Conservation (phyloP, 2,888 invertebrate genomes). For the Thecophora atra region DNA sequence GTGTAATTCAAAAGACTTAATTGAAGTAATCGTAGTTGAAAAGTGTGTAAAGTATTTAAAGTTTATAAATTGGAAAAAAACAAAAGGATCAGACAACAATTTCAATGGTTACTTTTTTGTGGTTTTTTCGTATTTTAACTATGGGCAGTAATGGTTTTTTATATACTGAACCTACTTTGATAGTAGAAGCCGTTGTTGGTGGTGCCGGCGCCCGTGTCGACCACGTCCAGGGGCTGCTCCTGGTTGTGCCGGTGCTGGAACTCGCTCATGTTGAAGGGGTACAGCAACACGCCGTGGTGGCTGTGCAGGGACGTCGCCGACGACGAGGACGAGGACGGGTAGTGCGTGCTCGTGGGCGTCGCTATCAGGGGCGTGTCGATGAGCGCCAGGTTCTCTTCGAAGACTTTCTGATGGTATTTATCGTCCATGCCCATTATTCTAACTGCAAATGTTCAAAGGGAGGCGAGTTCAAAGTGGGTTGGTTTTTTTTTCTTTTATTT, state of each 20-base stretch:
- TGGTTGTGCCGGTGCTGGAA: slow-evolving; percentile 51
- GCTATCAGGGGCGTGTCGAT: slow-evolving; percentile 66
- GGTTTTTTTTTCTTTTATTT: neutral
- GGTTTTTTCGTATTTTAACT: too few species aligned
- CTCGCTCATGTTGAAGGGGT: slow-evolving; percentile 61
- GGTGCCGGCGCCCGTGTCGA: slow-evolving; percentile 58
- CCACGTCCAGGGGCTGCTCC: slow-evolving; percentile 59
- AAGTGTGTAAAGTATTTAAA: too few species aligned
- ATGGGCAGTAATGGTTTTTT: neutral
- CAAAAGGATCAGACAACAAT: too few species aligned
- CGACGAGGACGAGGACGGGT: slow-evolving; percentile 50
- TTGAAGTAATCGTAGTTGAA: too few species aligned
- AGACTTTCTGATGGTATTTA: slow-evolving; percentile 65
- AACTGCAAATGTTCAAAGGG: slow-evolving; percentile 63
- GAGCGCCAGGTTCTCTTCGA: slow-evolving; percentile 66
- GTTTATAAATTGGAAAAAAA: too few species aligned
- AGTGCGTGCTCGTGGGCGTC: slow-evolving; percentile 58
- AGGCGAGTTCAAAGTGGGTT: slow-evolving; percentile 47
- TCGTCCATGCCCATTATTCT: slow-evolving; percentile 68
- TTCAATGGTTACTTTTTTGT: too few species aligned
- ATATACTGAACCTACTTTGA: slow-evolving; percentile 62
- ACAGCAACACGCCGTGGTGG: slow-evolving; percentile 56
- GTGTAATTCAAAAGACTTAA: too few species aligned
- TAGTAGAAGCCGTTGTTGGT: slow-evolving; percentile 57
- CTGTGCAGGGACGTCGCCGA: slow-evolving; percentile 40